Evolutionary conservation across 2,888 invertebrate species (phyloP).

Genomic region (Perdita meconis): DNA sequence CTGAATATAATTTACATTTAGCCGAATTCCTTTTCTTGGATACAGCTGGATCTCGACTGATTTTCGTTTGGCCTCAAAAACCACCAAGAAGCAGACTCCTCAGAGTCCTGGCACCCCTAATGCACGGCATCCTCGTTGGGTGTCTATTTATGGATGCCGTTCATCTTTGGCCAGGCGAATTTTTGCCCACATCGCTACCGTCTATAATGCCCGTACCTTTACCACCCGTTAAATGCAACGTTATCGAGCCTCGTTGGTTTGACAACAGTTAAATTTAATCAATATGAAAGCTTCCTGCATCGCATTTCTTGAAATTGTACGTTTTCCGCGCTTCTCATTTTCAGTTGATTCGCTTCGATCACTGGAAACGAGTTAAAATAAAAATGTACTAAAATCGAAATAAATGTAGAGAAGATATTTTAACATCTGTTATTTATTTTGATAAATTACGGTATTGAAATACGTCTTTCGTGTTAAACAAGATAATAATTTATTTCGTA

Average conservation of each 20-base stretch:
- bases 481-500: too few species aligned
- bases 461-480: too few species aligned
- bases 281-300: too few species aligned
- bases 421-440: too few species aligned
- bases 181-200: slow-evolving; percentile 76
- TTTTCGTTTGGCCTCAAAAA: slow-evolving; percentile 81
- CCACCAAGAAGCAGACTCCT: slow-evolving; percentile 68
- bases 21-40: not conserved
- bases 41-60: slow-evolving; percentile 76
- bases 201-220: slow-evolving; percentile 67
- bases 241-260: slow-evolving; percentile 80
- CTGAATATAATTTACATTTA: too few species aligned
- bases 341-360: not conserved
- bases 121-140: slow-evolving; percentile 74
- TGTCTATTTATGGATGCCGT: slow-evolving; percentile 74
- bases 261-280: slow-evolving; percentile 64
- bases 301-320: too few species aligned
- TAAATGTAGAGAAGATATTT: too few species aligned
- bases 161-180: slow-evolving; percentile 81
- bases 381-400: too few species aligned
- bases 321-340: not conserved
- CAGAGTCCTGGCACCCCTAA: slow-evolving; percentile 70
- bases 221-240: slow-evolving; percentile 77
- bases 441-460: too few species aligned
- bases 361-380: not conserved